Evolutionary conservation across 1,140 invertebrate genomes (phyloP), one percentile per base, ranked within the genome.

Genomic region (Thaumetopoea pityocampa): DNA sequence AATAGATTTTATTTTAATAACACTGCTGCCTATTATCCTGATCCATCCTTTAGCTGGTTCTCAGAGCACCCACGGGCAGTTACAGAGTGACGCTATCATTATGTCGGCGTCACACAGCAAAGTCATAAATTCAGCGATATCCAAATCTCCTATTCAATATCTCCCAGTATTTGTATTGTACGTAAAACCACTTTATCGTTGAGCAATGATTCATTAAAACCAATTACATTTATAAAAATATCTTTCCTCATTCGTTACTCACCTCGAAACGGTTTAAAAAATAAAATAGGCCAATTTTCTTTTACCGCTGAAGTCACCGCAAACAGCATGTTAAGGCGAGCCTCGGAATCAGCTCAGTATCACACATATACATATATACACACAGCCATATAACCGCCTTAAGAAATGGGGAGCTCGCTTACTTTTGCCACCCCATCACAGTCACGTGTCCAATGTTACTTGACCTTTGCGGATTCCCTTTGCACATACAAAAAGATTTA

Each of bases 271-370:
- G 4, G 14, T 15, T 24, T 16, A 27, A 59, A 53, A 57, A 55
- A 46, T 48, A 52, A 55, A 54, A 56, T 43, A 46, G 42, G 48
- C 43, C 57, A 56, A 44, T 70, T 64, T 58, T 58, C 66, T 37
- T 60, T 51, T 53, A 51, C 54, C 37, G 47, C 55, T 53, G 73
- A 67, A 78, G 52, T 58, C 53, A 47, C 76, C 76, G 60, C 76
- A 74, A 79, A 77, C 68, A 66, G 51, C 63, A 67, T 80, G 76
- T 74, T 67, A 76, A 77, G 69, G 73, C 74, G 58, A 66, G 54
- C 62, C 63, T 44, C 55, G 58, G 56, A 71, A 73, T 68, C 68
- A 44, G 50, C 66, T 53, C 61, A 73, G 66, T 77, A 81, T 70
- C 67, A 72, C 62, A 70, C 55, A 72, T 61, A 71, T 70, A 78